phyloP scores from a whole-genome alignment of 2,888 invertebrate species.

The Drosophila peninsularis region DNA sequence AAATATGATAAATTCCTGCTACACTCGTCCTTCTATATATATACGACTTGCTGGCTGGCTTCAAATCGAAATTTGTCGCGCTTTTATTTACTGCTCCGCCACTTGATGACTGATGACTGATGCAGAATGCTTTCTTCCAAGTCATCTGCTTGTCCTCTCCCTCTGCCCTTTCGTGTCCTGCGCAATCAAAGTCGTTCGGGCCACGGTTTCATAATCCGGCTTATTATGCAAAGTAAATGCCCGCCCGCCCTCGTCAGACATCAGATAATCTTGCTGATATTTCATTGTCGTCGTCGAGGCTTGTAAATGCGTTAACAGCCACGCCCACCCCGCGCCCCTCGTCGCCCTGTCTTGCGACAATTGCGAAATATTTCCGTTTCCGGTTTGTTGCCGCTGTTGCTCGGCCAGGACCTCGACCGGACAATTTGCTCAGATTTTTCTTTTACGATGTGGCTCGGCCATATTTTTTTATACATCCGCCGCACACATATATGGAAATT shows the following conservation, averaged over 20 bases:
- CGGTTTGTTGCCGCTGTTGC: constrained; percentile 56
- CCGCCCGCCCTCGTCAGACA: constrained; percentile 10
- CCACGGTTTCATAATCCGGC: constrained; percentile 68
- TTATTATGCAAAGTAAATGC: constrained; percentile 79
- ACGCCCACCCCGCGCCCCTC: constrained; percentile 14
- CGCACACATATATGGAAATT: constrained; percentile 32
- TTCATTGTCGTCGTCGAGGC: constrained; percentile 70
- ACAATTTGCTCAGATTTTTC: constrained; percentile 56
- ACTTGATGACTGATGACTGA: constrained; percentile 17
- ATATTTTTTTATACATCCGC: constrained; percentile 35
- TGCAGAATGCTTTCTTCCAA: constrained; percentile 61
- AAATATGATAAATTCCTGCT: constrained; percentile 40
- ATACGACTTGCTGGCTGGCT: neutral
- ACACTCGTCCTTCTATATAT: neutral
- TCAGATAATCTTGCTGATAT: constrained; percentile 75
- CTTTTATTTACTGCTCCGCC: constrained; percentile 48
- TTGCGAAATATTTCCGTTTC: constrained; percentile 75
- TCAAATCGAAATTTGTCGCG: constrained; percentile 10
- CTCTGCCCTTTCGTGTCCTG: neutral
- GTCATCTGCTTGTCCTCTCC: constrained; percentile 43
- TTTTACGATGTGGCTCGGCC: constrained; percentile 45
- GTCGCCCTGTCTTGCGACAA: constrained; percentile 31
- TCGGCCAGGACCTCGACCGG: constrained; percentile 12
- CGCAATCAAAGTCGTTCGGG: constrained; percentile 53
- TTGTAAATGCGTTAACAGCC: constrained; percentile 79